Evolutionary conservation across 23 tunicate genomes (phyloP).

Genomic region (Ciona savignyi): DNA sequence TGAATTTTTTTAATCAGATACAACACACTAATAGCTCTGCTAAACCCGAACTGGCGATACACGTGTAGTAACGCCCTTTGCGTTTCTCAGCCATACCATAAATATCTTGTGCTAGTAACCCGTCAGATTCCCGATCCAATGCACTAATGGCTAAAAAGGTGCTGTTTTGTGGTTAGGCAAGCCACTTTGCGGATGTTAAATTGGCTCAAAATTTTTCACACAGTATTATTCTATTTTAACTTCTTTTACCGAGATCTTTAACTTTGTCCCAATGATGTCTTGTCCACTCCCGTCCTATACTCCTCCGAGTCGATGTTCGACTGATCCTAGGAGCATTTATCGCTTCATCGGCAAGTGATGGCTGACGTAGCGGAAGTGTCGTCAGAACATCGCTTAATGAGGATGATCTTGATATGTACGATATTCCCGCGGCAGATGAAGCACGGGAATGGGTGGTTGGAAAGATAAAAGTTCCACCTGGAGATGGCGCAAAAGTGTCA

Average conservation of each 20-base stretch:
- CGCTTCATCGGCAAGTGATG: conserved; percentile 42
- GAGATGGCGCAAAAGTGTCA: not conserved
- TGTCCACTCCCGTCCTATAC: conserved; percentile 89
- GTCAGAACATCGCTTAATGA: conserved; percentile 33
- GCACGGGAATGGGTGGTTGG: conserved; percentile 3
- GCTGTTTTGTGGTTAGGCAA: no score
- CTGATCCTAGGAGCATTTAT: conserved; percentile 25
- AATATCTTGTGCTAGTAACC: no score
- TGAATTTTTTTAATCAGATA: no score
- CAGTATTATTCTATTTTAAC: no score
- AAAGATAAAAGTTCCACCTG: not conserved
- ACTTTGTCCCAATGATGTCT: conserved; percentile 86
- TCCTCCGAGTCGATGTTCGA: conserved; percentile 46
- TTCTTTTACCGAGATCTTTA: conserved; percentile 52
- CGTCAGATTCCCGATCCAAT: no score
- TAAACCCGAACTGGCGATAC: no score
- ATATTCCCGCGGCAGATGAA: conserved; percentile 15
- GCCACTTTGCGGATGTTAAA: no score
- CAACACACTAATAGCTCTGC: no score
- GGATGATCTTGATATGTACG: conserved; percentile 37
- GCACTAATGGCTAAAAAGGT: no score
- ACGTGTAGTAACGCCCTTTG: no score
- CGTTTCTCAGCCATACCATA: no score
- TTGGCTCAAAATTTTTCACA: no score
- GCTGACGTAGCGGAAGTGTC: conserved; percentile 17